Evolutionary conservation across 2,113 vertebrate species (phyloP).

Genomic region (Electrona antarctica): DNA sequence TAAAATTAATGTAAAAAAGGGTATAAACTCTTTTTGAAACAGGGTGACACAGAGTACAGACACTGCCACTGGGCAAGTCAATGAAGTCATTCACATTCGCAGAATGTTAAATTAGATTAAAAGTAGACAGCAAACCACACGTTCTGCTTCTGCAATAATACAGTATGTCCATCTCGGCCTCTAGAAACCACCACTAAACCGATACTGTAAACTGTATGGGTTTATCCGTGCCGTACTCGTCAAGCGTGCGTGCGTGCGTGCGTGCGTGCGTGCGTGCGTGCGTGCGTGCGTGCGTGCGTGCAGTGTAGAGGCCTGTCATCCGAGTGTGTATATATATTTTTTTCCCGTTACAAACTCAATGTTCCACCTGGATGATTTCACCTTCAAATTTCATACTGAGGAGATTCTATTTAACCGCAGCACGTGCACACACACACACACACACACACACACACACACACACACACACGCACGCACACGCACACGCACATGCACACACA

Average conservation of each 20-base stretch:
- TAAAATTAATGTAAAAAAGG: no score
- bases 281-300: slow-evolving; percentile 3
- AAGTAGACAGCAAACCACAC: no score
- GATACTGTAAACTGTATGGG: no score
- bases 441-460: background rate
- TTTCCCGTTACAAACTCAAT: slow-evolving; percentile 33
- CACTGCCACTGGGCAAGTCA: no score
- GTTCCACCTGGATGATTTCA: slow-evolving; percentile 48
- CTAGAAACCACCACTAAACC: no score
- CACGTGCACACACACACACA: slow-evolving; percentile 2
- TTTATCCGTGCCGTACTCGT: background rate
- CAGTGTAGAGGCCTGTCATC: slow-evolving; percentile 15
- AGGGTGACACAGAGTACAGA: no score
- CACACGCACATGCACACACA: background rate
- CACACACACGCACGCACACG: slow-evolving; percentile 15
- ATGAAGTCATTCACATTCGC: no score
- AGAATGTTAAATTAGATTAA: no score
- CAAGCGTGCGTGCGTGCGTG: background rate
- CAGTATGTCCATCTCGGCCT: no score
- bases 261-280: background rate
- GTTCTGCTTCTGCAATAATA: no score
- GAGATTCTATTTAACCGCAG: slow-evolving; percentile 43
- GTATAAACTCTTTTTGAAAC: no score
- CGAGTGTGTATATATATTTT: background rate
- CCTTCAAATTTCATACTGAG: slow-evolving; percentile 43